Evolutionary conservation across 2,888 invertebrate genomes (phyloP).

Genomic region (Chalcis sispes): DNA sequence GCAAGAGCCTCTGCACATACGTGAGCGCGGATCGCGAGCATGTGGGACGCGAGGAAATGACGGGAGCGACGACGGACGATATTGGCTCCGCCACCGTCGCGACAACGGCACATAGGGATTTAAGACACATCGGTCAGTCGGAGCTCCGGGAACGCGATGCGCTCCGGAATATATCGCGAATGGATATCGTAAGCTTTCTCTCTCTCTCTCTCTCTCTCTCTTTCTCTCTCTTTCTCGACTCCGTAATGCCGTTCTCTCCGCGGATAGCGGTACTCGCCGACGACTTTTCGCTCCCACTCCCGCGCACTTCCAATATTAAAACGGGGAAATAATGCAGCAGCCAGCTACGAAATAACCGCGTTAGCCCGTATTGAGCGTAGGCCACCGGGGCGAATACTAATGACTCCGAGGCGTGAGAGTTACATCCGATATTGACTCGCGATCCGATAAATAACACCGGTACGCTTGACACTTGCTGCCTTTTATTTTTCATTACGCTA

Average conservation of each 20-base stretch:
- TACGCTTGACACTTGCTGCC: background rate
- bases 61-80: constrained; percentile 55
- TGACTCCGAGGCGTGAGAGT: background rate
- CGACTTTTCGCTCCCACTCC: constrained; percentile 37
- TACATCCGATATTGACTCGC: background rate
- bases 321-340: constrained; percentile 69
- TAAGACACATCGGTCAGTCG: constrained; percentile 40
- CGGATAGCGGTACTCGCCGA: constrained; percentile 63
- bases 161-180: constrained; percentile 28
- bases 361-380: constrained; percentile 60
- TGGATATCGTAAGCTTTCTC: constrained; percentile 27
- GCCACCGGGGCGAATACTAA: constrained; percentile 6
- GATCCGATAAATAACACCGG: background rate
- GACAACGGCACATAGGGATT: constrained; percentile 64
- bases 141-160: background rate
- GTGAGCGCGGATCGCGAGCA: background rate
- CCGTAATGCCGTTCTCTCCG: too few species aligned
- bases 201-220: too few species aligned
- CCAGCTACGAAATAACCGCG: constrained; percentile 68
- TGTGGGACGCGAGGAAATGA: constrained; percentile 39
- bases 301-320: constrained; percentile 67
- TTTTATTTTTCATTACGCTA: background rate
- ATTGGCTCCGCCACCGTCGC: constrained; percentile 59
- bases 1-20: background rate
- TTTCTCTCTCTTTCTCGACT: too few species aligned